Base-by-base conservation (phyloP, 2,888 invertebrate species). In the Sycophila texana region DNA sequence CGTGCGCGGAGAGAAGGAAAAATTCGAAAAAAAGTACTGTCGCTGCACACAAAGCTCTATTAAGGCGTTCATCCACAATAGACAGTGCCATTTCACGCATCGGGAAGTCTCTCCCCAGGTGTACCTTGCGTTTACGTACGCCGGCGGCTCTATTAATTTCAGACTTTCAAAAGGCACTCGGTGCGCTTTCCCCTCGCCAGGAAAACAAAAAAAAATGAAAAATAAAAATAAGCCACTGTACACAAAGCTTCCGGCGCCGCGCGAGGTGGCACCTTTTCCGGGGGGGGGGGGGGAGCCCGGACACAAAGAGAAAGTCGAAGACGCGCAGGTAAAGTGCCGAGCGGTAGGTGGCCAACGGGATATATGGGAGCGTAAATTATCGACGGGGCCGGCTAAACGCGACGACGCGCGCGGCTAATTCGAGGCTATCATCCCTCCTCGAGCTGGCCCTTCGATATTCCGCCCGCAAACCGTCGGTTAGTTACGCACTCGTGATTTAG, bases 401-500 rank as follows among this genome's bases (percentile, higher is more conserved):
- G 63, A 3, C 30, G 73, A 65, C 18, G 20, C 20, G 3, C 20
- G 4, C 7, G 2, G 57, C 70, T 63, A 70, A 76, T 71, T 65
- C 71, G 57, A 71, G 58, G 58, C 58, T 71, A 70, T 70, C 72
- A 30, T 71, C 71, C 61, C 63, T 53, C 51, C 16, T 14, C 30
- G 39, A 14, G 22, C 39, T n/a, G 47, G 14, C 30, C 66, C 66
- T 58, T 55, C 74, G 74, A 57, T 65, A 39, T 49, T 49, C 58
- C 67, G 63, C 49, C 71, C 72, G 61, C 78, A 63, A 78, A 70
- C 65, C 80, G 80, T 81, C 81, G 81, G 82, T 83, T 82, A 81
- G 78, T 76, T 84, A 84, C 83, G 83, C 83, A 82, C 81, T 84
- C 82, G 82, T 79, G 84, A 83, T 84, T 82, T 81, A 63, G 82